These are phyloP conservation scores for Emydura subglobosa DNA, from an alignment of 2,113 vertebrate genomes.

Conservation along the genomic window DNA sequence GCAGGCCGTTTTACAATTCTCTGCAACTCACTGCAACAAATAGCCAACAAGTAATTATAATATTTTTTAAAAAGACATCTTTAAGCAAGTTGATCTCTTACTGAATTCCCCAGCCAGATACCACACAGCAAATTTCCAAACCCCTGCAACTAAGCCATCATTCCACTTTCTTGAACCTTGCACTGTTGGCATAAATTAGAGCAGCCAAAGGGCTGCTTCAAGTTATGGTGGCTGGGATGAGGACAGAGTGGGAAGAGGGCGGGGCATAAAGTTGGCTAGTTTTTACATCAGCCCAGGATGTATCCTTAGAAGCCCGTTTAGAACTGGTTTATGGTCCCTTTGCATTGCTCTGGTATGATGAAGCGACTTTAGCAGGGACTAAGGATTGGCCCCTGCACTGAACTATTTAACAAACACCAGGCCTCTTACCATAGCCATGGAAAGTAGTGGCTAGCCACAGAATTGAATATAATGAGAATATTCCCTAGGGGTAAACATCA, in stretches of 20 bases:
- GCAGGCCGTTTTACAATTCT: neutral
- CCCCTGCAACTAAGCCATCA: neutral
- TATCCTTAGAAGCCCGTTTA: neutral
- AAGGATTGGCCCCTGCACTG: neutral
- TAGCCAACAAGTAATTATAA: neutral
- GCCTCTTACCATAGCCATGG: neutral
- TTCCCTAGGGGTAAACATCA: neutral
- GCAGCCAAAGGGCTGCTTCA: neutral
- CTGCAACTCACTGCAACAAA: neutral
- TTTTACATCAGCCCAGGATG: neutral
- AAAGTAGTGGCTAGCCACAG: neutral
- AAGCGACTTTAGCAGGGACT: neutral
- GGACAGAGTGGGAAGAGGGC: neutral
- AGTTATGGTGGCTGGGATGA: neutral
- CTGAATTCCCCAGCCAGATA: neutral
- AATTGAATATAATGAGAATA: neutral
- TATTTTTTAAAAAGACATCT: neutral
- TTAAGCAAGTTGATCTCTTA: neutral
- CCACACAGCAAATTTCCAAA: neutral
- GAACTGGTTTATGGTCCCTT: neutral
- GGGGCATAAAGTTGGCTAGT: neutral
- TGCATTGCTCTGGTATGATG: neutral
- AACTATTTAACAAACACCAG: neutral
- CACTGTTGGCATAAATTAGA: neutral
- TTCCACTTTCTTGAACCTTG: neutral